Conservation (phyloP, 2,888 invertebrate species). For the Caprella mutica region DNA sequence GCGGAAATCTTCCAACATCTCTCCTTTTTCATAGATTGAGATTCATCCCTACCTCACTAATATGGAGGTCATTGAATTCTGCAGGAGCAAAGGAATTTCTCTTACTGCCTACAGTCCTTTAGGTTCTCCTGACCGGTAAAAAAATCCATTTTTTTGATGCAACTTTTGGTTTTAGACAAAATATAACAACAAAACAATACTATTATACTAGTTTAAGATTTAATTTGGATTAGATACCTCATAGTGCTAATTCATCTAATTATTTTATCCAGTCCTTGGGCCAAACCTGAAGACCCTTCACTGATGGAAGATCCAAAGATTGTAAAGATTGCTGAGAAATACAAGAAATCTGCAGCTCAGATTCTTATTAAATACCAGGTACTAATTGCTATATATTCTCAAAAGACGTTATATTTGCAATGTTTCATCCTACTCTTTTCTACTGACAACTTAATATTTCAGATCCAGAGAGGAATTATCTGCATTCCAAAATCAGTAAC, state of each 20-base stretch:
- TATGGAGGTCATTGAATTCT: conserved; percentile 54
- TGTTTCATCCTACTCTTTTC: no score
- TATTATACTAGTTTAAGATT: no score
- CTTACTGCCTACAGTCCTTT: conserved; percentile 68
- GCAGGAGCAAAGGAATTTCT: conserved; percentile 51
- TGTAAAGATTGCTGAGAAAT: conserved; percentile 51
- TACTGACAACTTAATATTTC: no score
- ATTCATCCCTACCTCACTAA: conserved; percentile 61
- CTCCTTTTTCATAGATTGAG: conserved; percentile 51
- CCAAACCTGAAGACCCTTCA: conserved; percentile 54
- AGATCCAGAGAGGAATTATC: conserved; percentile 54
- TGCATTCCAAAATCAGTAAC: conserved; percentile 76
- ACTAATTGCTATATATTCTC: no score
- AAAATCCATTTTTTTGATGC: no score
- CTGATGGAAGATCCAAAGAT: conserved; percentile 59
- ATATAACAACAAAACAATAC: no score
- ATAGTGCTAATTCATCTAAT: no score
- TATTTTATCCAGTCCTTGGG: conserved; percentile 55
- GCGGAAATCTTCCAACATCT: no score
- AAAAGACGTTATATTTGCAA: no score
- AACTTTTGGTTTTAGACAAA: no score
- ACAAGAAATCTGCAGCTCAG: conserved; percentile 56
- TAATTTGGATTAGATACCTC: no score
- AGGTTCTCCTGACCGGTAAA: conserved; percentile 50
- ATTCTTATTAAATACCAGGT: conserved; percentile 55